phyloP scores from a whole-genome alignment of 2,113 vertebrate species.

The Pithys albifrons region DNA sequence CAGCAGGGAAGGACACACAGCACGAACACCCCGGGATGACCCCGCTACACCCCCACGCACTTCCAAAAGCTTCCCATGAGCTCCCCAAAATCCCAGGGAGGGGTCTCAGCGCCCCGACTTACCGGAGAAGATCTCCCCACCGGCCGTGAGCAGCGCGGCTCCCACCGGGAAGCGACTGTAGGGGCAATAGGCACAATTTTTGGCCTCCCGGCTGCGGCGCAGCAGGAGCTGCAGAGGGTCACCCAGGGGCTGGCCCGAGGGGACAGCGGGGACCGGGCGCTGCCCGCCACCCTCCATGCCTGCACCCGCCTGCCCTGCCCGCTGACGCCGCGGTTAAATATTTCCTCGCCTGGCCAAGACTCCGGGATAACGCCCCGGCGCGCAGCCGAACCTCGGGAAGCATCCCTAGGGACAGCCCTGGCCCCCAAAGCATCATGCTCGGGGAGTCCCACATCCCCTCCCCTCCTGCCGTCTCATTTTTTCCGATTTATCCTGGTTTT shows the following conservation, averaged over 20 bases:
- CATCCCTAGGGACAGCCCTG: not conserved
- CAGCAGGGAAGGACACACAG: not conserved
- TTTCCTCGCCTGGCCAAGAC: not conserved
- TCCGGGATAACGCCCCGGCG: not conserved
- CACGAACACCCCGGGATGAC: not conserved
- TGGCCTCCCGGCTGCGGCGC: slow-evolving; percentile 79
- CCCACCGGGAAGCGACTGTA: slow-evolving; percentile 91
- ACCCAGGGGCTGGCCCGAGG: not conserved
- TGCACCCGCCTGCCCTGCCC: not conserved
- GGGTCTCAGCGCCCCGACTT: not conserved
- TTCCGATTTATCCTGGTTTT: not conserved
- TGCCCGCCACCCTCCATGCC: slow-evolving; percentile 24
- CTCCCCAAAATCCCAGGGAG: not conserved
- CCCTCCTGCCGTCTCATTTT: not conserved
- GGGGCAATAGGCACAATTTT: slow-evolving; percentile 86
- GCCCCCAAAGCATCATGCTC: not conserved
- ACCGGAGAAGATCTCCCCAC: slow-evolving; percentile 88
- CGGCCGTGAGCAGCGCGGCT: slow-evolving; percentile 83
- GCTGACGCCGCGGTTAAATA: slow-evolving; percentile 50
- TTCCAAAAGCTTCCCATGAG: not conserved
- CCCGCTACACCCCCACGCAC: accelerated
- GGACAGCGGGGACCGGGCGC: not conserved
- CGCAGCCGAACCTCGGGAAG: not conserved
- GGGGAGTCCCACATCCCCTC: accelerated
- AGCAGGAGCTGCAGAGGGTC: slow-evolving; percentile 77